A percentile compares a stretch with the other conserved stretches of the same genome.
Evolutionary conservation across 1,140 invertebrate genomes (phyloP).

Genomic region (Drosophila tani): DNA sequence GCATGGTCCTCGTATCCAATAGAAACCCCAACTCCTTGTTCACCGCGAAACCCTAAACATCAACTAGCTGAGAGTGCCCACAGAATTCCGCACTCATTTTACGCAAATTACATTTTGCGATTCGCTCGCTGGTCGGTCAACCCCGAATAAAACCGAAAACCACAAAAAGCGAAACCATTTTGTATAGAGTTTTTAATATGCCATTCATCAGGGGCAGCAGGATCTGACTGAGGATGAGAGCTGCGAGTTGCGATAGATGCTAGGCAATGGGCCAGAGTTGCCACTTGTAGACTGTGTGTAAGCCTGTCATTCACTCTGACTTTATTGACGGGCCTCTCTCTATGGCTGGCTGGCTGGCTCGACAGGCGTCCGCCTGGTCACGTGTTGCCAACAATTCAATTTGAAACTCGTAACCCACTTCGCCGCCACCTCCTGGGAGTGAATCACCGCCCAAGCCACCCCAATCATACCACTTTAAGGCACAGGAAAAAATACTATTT

Average conservation of each 20-base stretch:
- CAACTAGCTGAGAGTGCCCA: conserved; percentile 29
- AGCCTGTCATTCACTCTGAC: conserved; percentile 77
- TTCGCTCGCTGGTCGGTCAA: conserved; percentile 46
- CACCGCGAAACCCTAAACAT: conserved; percentile 16
- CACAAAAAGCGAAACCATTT: conserved; percentile 41
- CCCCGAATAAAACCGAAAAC: conserved; percentile 32
- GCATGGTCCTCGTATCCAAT: neutral
- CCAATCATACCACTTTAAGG: conserved; percentile 8
- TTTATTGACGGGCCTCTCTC: conserved; percentile 71
- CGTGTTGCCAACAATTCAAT: conserved; percentile 80
- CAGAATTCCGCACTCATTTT: conserved; percentile 54
- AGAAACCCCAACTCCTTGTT: conserved; percentile 22
- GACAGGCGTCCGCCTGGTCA: conserved; percentile 56
- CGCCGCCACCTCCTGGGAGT: conserved; percentile 2
- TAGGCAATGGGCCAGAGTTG: conserved; percentile 4
- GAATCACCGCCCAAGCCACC: conserved; percentile 6
- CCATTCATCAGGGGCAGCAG: conserved; percentile 59
- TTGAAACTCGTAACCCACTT: conserved; percentile 61
- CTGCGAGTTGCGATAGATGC: neutral
- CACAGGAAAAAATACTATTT: neutral
- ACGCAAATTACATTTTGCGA: conserved; percentile 76
- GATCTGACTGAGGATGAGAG: neutral
- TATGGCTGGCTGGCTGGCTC: neutral
- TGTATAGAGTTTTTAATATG: conserved; percentile 70
- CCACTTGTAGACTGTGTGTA: conserved; percentile 75